Evolutionary conservation across 2,888 invertebrate genomes (phyloP).

Genomic region (Alviniconcha strummeri): DNA sequence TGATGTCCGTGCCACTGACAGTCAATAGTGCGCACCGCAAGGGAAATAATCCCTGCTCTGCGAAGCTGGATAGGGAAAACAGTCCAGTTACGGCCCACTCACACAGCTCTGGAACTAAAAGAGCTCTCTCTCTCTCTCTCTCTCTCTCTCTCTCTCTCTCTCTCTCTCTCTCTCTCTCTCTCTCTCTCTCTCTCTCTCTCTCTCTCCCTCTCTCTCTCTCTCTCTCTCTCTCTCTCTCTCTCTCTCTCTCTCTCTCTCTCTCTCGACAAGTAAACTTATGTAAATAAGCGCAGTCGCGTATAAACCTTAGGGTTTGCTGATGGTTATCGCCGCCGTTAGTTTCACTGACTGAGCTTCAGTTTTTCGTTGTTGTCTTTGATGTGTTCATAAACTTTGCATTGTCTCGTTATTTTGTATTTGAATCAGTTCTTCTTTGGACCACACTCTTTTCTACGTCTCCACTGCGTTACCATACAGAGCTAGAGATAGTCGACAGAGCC

Average conservation of each 20-base stretch:
- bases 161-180: background rate
- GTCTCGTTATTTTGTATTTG: background rate
- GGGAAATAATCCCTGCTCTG: too few species aligned
- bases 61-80: too few species aligned
- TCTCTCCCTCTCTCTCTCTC: background rate
- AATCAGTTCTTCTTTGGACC: background rate
- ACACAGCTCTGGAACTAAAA: background rate
- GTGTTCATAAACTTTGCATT: too few species aligned
- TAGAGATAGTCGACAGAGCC: too few species aligned
- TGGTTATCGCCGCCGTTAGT: background rate
- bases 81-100: too few species aligned
- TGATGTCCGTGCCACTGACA: background rate
- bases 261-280: background rate
- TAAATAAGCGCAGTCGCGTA: background rate
- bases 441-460: background rate
- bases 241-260: conserved; percentile 1
- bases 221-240: background rate
- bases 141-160: background rate
- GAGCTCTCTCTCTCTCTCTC: background rate
- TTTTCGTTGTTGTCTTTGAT: too few species aligned
- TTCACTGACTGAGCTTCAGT: too few species aligned
- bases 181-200: background rate
- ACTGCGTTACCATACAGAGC: too few species aligned
- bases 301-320: background rate
- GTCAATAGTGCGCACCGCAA: background rate